Evolutionary conservation across 2,888 invertebrate species (phyloP), one percentile per base, ranked within the genome.

Genomic region (Dromius quadrimaculatus): DNA sequence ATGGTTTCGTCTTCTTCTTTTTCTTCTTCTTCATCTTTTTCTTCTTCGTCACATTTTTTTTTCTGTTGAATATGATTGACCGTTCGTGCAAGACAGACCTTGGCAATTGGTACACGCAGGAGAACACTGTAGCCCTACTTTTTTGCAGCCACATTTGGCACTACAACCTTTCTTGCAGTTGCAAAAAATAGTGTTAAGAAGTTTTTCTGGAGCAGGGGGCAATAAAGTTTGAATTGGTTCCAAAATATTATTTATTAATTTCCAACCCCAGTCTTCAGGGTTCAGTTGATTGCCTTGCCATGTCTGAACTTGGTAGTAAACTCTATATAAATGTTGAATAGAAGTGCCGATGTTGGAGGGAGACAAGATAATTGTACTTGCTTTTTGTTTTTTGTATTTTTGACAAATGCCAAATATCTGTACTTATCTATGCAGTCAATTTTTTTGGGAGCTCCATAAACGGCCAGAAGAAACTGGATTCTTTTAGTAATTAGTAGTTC

Each of bases 71-170:
- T n/a, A n/a, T n/a, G n/a, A n/a, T n/a, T n/a, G n/a, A n/a, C n/a
- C n/a, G n/a, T n/a, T n/a, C n/a, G n/a, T n/a, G 32, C 32, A 32
- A 32, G 32, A 32, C 32, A 6, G 32, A 32, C 32, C 32, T 32
- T 32, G 32, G 32, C 32, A 32, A 32, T 32, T 32, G 32, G 32
- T 32, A 32, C 32, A 32, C 32, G 32, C 32, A 6, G 32, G 32
- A 32, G 32, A 32, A 32, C 32, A 32, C 32, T 20, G 64, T 50
- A 77, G 72, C n/a, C 76, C 76, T 4, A 73, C 75, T 73, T 75
- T 77, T 72, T 71, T 73, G 71, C 76, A 77, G 50, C 75, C 75
- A 73, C 75, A 76, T 73, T n/a, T n/a, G n/a, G n/a, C n/a, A n/a
- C n/a, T n/a, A n/a, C n/a, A n/a, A n/a, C n/a, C n/a, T n/a, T n/a